Conservation (phyloP, 2,113 vertebrate genomes). For the Chascanopsetta lugubris region DNA sequence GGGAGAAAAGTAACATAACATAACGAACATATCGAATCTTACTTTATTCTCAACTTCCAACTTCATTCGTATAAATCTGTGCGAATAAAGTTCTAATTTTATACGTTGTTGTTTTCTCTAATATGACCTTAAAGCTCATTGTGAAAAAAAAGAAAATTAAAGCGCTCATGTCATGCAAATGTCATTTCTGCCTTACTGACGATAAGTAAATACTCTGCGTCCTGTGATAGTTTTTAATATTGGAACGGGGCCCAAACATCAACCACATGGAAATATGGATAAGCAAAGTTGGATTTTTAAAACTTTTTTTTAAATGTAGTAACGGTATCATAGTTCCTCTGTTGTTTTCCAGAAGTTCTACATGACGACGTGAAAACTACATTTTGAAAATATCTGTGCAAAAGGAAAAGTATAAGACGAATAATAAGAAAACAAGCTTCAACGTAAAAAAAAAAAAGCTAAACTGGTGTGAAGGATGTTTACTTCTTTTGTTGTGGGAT, state of each 20-base stretch:
- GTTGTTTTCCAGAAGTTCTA: conserved; percentile 24
- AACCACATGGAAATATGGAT: background rate
- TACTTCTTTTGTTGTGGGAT: conserved; percentile 86
- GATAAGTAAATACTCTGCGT: conserved; percentile 43
- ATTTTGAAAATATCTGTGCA: conserved; percentile 41
- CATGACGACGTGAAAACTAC: conserved; percentile 32
- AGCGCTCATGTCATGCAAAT: conserved; percentile 52
- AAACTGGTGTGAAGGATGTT: conserved; percentile 84
- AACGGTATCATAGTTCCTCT: conserved; percentile 50
- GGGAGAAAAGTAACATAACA: no score
- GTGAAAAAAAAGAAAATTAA: conserved; percentile 22
- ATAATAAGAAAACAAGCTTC: conserved; percentile 46
- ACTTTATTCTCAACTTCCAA: no score
- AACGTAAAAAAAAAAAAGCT: conserved; percentile 70
- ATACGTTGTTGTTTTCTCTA: no score
- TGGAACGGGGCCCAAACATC: conserved; percentile 35
- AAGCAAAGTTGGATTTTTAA: conserved; percentile 2
- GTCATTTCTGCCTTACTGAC: conserved; percentile 78
- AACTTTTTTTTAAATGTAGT: conserved; percentile 40
- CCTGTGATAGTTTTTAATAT: conserved; percentile 44
- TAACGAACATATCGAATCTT: no score
- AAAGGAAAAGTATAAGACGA: conserved; percentile 40
- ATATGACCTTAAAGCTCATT: no score
- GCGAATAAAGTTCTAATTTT: no score
- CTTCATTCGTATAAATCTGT: no score